Evolutionary conservation across 2,113 vertebrate genomes (phyloP).

Genomic region (Cromileptes altivelis): DNA sequence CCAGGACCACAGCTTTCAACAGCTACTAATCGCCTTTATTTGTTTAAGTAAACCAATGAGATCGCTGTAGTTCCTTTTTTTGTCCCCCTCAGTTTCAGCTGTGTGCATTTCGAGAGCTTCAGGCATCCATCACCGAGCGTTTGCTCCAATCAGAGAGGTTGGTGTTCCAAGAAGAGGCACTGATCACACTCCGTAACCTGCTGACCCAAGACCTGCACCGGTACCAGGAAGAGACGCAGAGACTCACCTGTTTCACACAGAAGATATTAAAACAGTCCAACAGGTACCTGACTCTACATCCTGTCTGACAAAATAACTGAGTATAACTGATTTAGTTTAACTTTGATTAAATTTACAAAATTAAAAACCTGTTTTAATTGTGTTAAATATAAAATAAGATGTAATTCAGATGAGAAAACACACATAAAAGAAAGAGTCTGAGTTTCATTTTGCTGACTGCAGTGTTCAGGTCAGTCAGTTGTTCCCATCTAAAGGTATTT

Average conservation of each 20-base stretch:
- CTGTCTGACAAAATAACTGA: no score
- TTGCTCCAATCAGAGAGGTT: slow-evolving; percentile 63
- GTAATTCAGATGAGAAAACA: no score
- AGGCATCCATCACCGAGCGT: slow-evolving; percentile 57
- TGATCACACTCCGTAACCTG: slow-evolving; percentile 73
- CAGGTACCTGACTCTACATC: slow-evolving; percentile 39
- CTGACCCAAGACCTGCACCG: slow-evolving; percentile 76
- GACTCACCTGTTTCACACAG: slow-evolving; percentile 59
- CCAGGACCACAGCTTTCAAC: background rate
- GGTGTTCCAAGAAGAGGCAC: slow-evolving; percentile 77
- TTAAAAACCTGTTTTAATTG: no score
- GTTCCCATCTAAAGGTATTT: background rate
- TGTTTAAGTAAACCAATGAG: background rate
- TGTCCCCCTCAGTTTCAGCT: slow-evolving; percentile 39
- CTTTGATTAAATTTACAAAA: background rate
- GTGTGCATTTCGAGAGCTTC: slow-evolving; percentile 54
- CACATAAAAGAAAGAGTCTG: no score
- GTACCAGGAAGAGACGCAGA: slow-evolving; percentile 71
- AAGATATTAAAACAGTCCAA: slow-evolving; percentile 6
- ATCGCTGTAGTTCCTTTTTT: background rate
- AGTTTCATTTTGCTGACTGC: no score
- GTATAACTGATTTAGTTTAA: background rate
- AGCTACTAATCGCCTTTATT: background rate
- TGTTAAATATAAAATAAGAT: no score
- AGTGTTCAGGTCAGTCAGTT: no score